These are phyloP conservation scores for Indicator indicator DNA, from an alignment of 2,113 vertebrate species.

Conservation along the genomic window DNA sequence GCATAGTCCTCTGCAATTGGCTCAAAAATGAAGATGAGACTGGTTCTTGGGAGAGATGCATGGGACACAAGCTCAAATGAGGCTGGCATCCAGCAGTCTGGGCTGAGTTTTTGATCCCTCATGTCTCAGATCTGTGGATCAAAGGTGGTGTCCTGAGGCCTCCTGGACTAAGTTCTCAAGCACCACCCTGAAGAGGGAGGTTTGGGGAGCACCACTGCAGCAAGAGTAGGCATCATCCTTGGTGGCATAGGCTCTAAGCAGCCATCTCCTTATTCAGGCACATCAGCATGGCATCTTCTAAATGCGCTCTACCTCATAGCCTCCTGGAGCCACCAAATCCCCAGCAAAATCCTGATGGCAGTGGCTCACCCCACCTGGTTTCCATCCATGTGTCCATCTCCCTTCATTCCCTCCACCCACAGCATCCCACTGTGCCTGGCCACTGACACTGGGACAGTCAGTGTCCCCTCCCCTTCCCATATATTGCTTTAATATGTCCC, in stretches of 20 bases:
- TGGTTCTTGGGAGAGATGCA: fast-evolving
- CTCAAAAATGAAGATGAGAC: not conserved
- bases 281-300: not conserved
- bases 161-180: not conserved
- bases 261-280: not conserved
- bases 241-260: not conserved
- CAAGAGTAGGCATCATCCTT: not conserved
- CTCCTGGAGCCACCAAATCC: not conserved
- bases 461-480: not conserved
- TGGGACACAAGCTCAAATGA: not conserved
- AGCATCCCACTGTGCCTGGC: not conserved
- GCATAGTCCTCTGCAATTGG: not conserved
- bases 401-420: not conserved
- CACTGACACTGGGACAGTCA: fast-evolving
- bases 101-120: not conserved
- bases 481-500: too few species aligned
- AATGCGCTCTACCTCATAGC: not conserved
- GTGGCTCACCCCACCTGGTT: not conserved
- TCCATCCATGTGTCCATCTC: not conserved
- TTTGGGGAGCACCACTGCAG: not conserved
- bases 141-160: not conserved
- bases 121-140: fast-evolving
- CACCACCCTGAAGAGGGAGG: not conserved
- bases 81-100: too few species aligned
- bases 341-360: not conserved